Base-by-base conservation (phyloP, 2,113 vertebrate species). In the Corapipo altera region DNA sequence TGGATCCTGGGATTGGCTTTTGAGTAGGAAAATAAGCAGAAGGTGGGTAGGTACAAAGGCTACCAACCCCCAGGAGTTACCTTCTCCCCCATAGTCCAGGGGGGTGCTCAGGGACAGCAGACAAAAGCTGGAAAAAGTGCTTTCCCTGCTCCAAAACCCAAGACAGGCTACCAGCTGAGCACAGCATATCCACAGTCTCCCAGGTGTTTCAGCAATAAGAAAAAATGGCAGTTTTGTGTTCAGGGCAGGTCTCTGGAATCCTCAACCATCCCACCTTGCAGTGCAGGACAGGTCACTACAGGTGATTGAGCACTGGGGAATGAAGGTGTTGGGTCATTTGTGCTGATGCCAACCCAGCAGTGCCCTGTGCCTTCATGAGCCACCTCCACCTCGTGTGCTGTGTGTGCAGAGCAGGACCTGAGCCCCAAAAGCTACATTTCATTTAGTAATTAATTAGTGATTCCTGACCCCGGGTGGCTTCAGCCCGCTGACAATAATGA, bases 361-460 rank as follows among this genome's bases (percentile, higher is more conserved):
- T 33, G 44, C 67, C 3, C 2, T 4, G 14, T n/a, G 51, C 46
- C 37, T 21, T 30, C 18, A 10, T 0, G 4, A 78, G 65, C 26
- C 7, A 3, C 22, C 62, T 33, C 62, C 1, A 0, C 66, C n/a
- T 71, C 51, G 4, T 5, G 0, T 80, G 23, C 88, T 11, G 17
- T 15, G 20, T 43, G 76, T 70, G 61, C 61, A 48, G 81, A 76
- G 77, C 33, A 81, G 83, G 70, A 61, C 49, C 89, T 35, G 62
- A 51, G 62, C 64, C 71, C 66, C 0, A 0, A 80, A 70, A 96
- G 70, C 71, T 41, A 6, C 74, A 74, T 88, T 80, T 94, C 91
- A 55, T 93, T 71, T 85, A 85, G 93, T 93, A 66, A 96, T 97
- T 96, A 96, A 91, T 96, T 78, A 93, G 86, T 33, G 86, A 73